phyloP scores from a whole-genome alignment of 2,888 invertebrate genomes.

The Uloborus plumipes region DNA sequence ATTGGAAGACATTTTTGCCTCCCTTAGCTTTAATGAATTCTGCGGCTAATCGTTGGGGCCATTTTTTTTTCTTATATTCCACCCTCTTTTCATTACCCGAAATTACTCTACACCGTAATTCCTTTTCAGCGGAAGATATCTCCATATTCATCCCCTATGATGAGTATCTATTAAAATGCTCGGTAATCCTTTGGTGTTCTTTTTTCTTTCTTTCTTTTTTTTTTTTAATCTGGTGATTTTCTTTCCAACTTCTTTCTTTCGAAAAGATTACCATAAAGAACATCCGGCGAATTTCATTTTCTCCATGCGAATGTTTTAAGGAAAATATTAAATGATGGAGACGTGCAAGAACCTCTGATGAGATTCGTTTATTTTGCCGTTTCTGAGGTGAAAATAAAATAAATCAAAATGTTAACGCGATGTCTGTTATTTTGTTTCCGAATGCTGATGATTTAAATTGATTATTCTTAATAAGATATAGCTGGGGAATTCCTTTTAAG shows the following conservation, averaged over 20 bases:
- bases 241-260: not conserved
- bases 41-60: constrained; percentile 38
- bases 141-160: constrained; percentile 12
- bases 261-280: not conserved
- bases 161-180: constrained; percentile 32
- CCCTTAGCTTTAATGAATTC: constrained; percentile 55
- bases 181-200: constrained; percentile 12
- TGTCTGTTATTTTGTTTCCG: too few species aligned
- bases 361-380: too few species aligned
- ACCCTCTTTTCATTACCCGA: constrained; percentile 36
- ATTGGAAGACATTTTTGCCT: constrained; percentile 55
- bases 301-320: too few species aligned
- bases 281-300: too few species aligned
- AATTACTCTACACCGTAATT: constrained; percentile 33
- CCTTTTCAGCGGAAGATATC: constrained; percentile 24
- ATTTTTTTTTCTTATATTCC: constrained; percentile 11
- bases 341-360: too few species aligned
- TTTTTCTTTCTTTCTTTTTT: not conserved
- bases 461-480: too few species aligned
- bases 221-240: too few species aligned
- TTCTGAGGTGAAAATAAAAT: too few species aligned
- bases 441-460: too few species aligned
- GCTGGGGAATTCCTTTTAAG: too few species aligned
- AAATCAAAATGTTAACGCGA: too few species aligned
- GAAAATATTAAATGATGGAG: too few species aligned